Base-by-base conservation (phyloP, 2,797 vertebrate genomes). In the Eulemur rubriventer region DNA sequence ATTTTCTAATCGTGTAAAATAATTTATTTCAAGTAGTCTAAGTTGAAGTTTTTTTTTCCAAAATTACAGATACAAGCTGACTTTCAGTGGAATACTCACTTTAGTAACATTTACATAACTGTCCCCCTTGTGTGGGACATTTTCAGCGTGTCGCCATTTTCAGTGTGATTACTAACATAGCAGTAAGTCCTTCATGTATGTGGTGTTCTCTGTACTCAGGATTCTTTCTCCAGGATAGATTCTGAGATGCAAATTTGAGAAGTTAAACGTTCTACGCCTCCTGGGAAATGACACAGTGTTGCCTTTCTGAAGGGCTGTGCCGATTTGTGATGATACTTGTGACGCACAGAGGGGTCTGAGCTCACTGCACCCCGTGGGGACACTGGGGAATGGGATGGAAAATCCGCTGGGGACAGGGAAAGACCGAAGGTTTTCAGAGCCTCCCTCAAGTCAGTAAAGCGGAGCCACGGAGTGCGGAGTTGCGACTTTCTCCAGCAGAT, bases 341-440 rank as follows among this genome's bases (percentile, higher is more conserved):
- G 14, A 0, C 6, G 8, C 75, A 4, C 46, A 8, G 1, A 13
- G 63, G 11, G 35, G 28, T 11, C 22, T 35, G 67, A 2, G 28
- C n/a, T 57, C 28, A 0, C 6, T 4, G 12, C 1, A 26, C 17
- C 65, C 33, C 28, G 0, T 0, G 14, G 61, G 55, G 35, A 26
- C 1, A 26, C 1, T 28, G 50, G 75, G 43, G 35, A 69, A 11
- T 8, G 14, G 57, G 20, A 12, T 3, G 13, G 43, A 50, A 55
- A 13, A 41, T 0, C 50, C 41, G n/a, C 50, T 14, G 91, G 41
- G 59, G 16, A 2, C 0, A 30, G 4, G 20, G 1, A 30, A n/a
- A n/a, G n/a, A n/a, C n/a, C n/a, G n/a, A n/a, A n/a, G n/a, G n/a
- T n/a, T n/a, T n/a, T n/a, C 65, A 61, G 63, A 22, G 28, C 30